Evolutionary conservation across 2,113 vertebrate species (phyloP).

Genomic region (Dipodomys spectabilis): DNA sequence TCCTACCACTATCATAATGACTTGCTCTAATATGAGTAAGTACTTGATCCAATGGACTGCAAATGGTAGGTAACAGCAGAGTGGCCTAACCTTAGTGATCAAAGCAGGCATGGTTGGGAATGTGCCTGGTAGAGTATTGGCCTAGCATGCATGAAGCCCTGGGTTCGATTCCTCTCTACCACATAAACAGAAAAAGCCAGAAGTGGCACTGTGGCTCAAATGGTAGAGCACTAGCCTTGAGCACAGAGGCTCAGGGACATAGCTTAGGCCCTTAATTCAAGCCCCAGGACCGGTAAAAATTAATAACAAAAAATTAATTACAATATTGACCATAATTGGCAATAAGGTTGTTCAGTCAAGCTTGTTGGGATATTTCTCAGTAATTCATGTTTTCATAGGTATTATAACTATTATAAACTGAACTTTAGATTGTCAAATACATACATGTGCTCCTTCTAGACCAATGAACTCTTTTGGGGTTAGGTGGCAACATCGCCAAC

Average conservation of each 20-base stretch:
- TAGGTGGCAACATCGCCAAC: slow-evolving; percentile 1
- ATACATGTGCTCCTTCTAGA: not conserved
- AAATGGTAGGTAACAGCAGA: not conserved
- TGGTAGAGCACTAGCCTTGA: too few species aligned
- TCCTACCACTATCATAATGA: not conserved
- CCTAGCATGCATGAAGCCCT: too few species aligned
- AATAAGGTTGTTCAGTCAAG: not conserved
- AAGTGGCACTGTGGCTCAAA: too few species aligned
- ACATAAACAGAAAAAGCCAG: too few species aligned
- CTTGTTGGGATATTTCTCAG: slow-evolving; percentile 8
- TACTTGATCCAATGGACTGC: not conserved
- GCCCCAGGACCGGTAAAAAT: too few species aligned
- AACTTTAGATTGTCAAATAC: not conserved
- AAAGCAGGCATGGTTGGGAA: not conserved
- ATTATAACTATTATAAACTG: slow-evolving; percentile 10
- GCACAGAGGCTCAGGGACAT: too few species aligned
- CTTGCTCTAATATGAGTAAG: too few species aligned
- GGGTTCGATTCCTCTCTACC: too few species aligned
- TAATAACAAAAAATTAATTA: too few species aligned
- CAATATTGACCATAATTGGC: fast-evolving
- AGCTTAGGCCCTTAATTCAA: too few species aligned
- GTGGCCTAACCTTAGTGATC: not conserved
- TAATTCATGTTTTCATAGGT: not conserved
- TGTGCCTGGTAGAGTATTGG: too few species aligned
- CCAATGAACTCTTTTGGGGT: not conserved